Evolutionary conservation across 2,888 invertebrate species (phyloP).

Genomic region (Odontocolon sp.): DNA sequence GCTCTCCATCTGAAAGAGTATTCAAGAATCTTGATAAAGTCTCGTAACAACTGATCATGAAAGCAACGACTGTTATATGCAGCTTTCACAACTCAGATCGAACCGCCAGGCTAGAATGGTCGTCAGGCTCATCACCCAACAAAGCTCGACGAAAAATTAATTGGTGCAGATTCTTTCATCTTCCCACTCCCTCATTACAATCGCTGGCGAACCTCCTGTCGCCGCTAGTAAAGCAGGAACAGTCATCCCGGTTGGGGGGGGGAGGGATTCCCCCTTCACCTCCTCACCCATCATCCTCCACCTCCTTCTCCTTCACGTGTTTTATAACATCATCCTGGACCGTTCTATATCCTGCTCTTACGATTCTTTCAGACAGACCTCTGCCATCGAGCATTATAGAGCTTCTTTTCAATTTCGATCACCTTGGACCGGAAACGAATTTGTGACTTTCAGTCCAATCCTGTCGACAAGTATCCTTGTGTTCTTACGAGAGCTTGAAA

Average conservation of each 20-base stretch:
- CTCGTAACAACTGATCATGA: no score
- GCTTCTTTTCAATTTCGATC: constrained; percentile 49
- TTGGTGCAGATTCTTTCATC: constrained; percentile 51
- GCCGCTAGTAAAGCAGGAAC: not conserved
- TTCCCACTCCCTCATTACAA: constrained; percentile 20
- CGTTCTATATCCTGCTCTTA: not conserved
- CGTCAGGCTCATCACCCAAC: constrained; percentile 6
- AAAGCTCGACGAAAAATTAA: constrained; percentile 45
- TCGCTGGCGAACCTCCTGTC: not conserved
- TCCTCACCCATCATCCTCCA: not conserved
- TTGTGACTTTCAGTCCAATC: not conserved
- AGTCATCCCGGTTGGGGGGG: no score
- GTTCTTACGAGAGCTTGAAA: no score
- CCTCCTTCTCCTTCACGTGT: not conserved
- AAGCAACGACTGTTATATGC: no score
- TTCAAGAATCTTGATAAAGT: not conserved
- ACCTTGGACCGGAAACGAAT: constrained; percentile 12
- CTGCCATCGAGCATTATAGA: not conserved
- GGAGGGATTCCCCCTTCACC: no score
- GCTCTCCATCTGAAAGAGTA: not conserved
- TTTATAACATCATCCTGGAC: not conserved
- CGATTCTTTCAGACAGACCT: not conserved
- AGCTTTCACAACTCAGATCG: no score
- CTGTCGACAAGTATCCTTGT: no score
- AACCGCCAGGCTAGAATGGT: not conserved